A percentile compares a stretch with the other conserved stretches of the same genome.
These are phyloP conservation scores for Eurystomus gularis DNA, from an alignment of 2,113 vertebrate genomes.

Conservation along the genomic window DNA sequence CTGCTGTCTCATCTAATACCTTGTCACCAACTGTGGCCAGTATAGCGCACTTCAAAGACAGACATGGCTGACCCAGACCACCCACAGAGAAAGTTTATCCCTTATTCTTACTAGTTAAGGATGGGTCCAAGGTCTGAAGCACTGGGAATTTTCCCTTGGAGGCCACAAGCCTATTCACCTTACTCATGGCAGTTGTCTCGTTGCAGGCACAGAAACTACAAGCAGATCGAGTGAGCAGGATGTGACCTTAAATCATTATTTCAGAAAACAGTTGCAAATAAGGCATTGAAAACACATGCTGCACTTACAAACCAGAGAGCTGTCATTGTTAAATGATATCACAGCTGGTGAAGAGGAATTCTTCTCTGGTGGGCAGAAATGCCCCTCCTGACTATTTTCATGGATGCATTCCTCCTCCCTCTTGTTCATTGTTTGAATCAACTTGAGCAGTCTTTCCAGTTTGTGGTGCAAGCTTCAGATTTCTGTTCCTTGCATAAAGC, in stretches of 20 bases:
- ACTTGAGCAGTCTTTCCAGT: not conserved
- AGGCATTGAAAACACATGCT: not conserved
- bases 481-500: not conserved
- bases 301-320: not conserved
- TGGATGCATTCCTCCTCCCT: not conserved
- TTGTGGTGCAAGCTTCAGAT: not conserved
- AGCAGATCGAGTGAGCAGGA: not conserved
- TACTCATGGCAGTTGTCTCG: not conserved
- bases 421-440: not conserved
- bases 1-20: not conserved
- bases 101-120: not conserved
- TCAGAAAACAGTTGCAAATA: not conserved
- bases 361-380: slow-evolving; percentile 49
- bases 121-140: not conserved
- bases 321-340: slow-evolving; percentile 5
- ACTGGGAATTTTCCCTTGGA: not conserved
- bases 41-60: not conserved
- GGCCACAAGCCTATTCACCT: not conserved
- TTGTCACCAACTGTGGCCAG: not conserved
- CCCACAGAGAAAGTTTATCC: not conserved
- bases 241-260: not conserved
- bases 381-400: not conserved
- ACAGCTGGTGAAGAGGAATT: slow-evolving; percentile 37
- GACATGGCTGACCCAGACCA: not conserved
- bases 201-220: not conserved